Base-by-base conservation (phyloP, 2,113 vertebrate species). In the Piprites chloris region DNA sequence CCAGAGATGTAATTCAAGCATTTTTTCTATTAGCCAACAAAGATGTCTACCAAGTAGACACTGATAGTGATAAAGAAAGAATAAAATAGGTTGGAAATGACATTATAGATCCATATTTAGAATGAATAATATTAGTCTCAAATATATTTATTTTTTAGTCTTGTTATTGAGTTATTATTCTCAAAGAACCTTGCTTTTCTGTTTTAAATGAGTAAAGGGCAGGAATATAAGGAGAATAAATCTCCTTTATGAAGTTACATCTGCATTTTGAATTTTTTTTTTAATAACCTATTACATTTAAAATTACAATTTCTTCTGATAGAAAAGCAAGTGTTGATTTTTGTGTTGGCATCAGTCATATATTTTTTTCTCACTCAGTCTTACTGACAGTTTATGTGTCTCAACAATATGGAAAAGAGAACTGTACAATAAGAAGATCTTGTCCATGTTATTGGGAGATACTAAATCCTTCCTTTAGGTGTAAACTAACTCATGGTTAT, bases 11-110 rank as follows among this genome's bases (percentile, higher is more conserved):
- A 93, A 91, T 49, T 81, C 44, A 87, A 76, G 17, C 4, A 6
- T 35, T 75, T 91, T 84, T 87, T 91, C 85, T 61, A 74, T 93
- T 85, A 79, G 22, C n/a, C 85, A 87, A 91, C 83, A 85, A 95
- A 94, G 90, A 76, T 91, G 53, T 93, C 87, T 79, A 62, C 37
- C 24, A 83, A 82, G 65, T 46, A 69, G 82, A 83, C 78, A 88
- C 12, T 92, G 53, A 93, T 83, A 68, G 28, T 90, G 78, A 91
- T 93, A 91, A 87, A 95, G 67, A 90, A 37, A 61, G 30, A 85
- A 85, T 83, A 46, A 91, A 88, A 44, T 73, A 65, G 4, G 59
- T 80, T 85, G 23, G 16, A 88, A 90, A 92, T 91, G 0, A 39
- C 15, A 69, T 90, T 76, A 81, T 24, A 79, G 41, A 88, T 69